Evolutionary conservation across 2,888 invertebrate genomes (phyloP), one percentile per base, ranked within the genome.

Genomic region (Lycocerus yunnanus): DNA sequence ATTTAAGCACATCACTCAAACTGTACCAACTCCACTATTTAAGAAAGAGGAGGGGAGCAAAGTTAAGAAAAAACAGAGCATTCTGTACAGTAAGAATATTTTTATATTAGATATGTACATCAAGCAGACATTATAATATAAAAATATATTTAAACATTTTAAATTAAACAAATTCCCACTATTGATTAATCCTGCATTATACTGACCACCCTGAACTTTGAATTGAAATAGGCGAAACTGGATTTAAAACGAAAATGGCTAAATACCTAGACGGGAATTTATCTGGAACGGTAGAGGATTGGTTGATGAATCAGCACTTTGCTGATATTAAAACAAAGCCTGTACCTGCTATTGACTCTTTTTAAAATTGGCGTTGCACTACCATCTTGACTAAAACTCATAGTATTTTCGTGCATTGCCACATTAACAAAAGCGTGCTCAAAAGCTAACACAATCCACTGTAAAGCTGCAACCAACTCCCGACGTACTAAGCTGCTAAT

Each of bases 391-490:
- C 88, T 82, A 65, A 73, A 76, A 71, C 73, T 78, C 72, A 66
- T 66, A 20, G 66, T 74, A 69, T 81, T 80, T 71, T 90, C 93
- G 84, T 93, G 92, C 60, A 93, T 89, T 78, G 91, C 92, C 0
- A 96, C 92, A 0, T 93, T 93, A 16, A 95, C 91, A 86, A 98
- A 97, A 71, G 95, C 93, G 80, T 94, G 94, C 87, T 97, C 97
- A 87, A 96, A 97, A 66, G 95, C 91, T 72, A 96, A 87, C 79
- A 97, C 92, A 87, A 96, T 92, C 92, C 95, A 96, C 81, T 95
- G 95, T 58, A 95, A 87, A 73, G 97, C 97, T 66, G 95, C 94
- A 0, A 96, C 93, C 74, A 98, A 89, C 88, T 98, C 95, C 84
- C 92, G 89, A 78, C 98, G 91, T 79, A 98, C 98, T 81, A 98